Conservation (phyloP, 2,888 invertebrate genomes). For the Pediacus dermestoides region DNA sequence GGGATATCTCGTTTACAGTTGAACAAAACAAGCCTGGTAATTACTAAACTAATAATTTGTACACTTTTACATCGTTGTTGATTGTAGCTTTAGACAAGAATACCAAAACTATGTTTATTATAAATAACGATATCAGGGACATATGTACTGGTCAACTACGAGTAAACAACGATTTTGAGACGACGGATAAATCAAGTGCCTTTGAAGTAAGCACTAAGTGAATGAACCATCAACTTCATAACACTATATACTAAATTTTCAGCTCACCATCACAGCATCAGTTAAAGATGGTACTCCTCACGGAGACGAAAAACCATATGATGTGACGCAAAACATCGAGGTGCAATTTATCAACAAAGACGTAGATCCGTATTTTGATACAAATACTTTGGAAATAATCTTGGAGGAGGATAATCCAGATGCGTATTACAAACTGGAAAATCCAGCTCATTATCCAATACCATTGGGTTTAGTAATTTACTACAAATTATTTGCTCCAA, state of each 20-base stretch:
- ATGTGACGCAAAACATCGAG: slow-evolving; percentile 12
- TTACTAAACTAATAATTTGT: too few relatives aligned
- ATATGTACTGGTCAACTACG: slow-evolving; percentile 26
- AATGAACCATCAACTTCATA: not conserved
- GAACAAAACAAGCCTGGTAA: slow-evolving; percentile 29
- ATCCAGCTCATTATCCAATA: slow-evolving; percentile 4
- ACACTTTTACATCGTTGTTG: too few relatives aligned
- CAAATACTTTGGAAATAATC: slow-evolving; percentile 14
- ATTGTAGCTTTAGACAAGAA: too few relatives aligned
- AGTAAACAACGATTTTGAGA: slow-evolving; percentile 19
- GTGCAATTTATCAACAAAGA: slow-evolving; percentile 24
- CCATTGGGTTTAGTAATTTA: too few relatives aligned
- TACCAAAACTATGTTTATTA: slow-evolving; percentile 19
- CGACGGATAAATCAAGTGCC: slow-evolving; percentile 2
- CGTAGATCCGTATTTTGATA: slow-evolving; percentile 24
- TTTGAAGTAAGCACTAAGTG: not conserved
- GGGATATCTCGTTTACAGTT: slow-evolving; percentile 52
- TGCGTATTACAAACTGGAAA: slow-evolving; percentile 10
- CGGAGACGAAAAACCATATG: slow-evolving; percentile 19
- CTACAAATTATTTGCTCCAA: too few relatives aligned
- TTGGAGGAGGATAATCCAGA: slow-evolving; percentile 17
- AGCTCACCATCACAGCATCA: slow-evolving; percentile 22
- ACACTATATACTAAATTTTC: slow-evolving; percentile 9
- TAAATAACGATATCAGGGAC: slow-evolving; percentile 9
- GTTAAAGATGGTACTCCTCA: slow-evolving; percentile 14